Percentiles rank a stretch among this genome's conserved stretches.
These are phyloP conservation scores for Pteronura brasiliensis DNA, from an alignment of 2,113 vertebrate genomes.

Conservation along the genomic window DNA sequence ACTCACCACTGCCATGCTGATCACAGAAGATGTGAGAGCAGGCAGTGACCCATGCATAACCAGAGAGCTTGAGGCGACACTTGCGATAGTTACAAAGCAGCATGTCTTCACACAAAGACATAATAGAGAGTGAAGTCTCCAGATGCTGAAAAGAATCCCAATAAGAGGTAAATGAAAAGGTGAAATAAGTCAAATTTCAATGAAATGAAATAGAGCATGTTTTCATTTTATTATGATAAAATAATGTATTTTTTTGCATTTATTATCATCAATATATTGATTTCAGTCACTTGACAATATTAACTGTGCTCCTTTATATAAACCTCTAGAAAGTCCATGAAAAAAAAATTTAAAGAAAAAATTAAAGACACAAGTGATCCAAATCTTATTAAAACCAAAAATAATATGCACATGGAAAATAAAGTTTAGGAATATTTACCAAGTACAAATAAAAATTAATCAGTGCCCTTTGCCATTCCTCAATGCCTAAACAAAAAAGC, in stretches of 20 bases:
- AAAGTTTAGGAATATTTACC: not conserved
- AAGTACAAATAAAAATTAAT: slow-evolving; percentile 3
- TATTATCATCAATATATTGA: not conserved
- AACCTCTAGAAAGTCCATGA: not conserved
- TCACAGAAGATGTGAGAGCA: slow-evolving; percentile 94
- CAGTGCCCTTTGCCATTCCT: not conserved
- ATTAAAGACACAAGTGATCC: not conserved
- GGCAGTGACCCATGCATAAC: slow-evolving; percentile 92
- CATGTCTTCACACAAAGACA: slow-evolving; percentile 89
- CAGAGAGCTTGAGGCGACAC: slow-evolving; percentile 87
- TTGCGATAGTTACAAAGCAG: slow-evolving; percentile 92
- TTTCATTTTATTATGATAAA: not conserved
- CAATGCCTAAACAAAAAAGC: not conserved
- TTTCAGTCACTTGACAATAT: not conserved
- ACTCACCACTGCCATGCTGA: slow-evolving; percentile 90
- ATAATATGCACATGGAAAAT: not conserved
- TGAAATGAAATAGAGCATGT: not conserved
- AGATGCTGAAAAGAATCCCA: slow-evolving; percentile 22
- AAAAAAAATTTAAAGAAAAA: not conserved
- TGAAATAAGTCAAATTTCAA: not conserved
- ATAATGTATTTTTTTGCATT: not conserved
- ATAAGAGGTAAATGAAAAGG: not conserved
- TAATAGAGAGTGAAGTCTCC: slow-evolving; percentile 44
- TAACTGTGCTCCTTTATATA: not conserved
- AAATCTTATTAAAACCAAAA: slow-evolving; percentile 22